Evolutionary conservation across 2,888 invertebrate species (phyloP), one percentile per base, ranked within the genome.

Genomic region (Oeneis ivallda): DNA sequence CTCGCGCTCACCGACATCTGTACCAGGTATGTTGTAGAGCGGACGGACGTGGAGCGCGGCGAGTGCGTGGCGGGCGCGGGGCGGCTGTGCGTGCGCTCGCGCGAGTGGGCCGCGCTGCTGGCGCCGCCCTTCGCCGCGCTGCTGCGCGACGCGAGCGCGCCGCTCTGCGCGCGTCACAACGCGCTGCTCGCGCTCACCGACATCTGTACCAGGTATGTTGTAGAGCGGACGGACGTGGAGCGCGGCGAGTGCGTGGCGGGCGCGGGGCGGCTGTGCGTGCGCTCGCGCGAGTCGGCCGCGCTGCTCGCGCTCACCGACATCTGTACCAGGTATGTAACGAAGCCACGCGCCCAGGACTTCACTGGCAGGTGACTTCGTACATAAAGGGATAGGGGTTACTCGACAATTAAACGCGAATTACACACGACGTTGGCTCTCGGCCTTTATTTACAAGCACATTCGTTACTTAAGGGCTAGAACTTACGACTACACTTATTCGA

Each of bases 101-200:
- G 94, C 65, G 85, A 80, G 11, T 79, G 93, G 47, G 95, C 96
- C 11, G 93, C 93, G 70, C 88, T 89, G 67, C 92, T 93, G 64
- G 93, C 95, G 66, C 94, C 95, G 26, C 91, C 93, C 61, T 85
- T 95, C 64, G 94, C 94, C 0, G 80, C 86, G 58, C 86, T 95
- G 71, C 87, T 96, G 76, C 91, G 92, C 60, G 76, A 76, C 67
- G 75, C 79, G 17, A 79, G 81, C n/a, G 84, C 84, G 52, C 92
- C 93, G 66, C 82, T 92, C 32, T 84, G 92, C 19, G 90, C 95
- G 9, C 87, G 95, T 49, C 92, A 94, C 79, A 96, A 96, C 85
- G 92, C 95, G 39, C 93, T 96, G 62, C 92, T 94, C 70, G 93
- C 94, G 45, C 87, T 95, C 69, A 89, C 93, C 0, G 96, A 96